phyloP scores from a whole-genome alignment of 2,797 vertebrate genomes.

The Smutsia gigantea region DNA sequence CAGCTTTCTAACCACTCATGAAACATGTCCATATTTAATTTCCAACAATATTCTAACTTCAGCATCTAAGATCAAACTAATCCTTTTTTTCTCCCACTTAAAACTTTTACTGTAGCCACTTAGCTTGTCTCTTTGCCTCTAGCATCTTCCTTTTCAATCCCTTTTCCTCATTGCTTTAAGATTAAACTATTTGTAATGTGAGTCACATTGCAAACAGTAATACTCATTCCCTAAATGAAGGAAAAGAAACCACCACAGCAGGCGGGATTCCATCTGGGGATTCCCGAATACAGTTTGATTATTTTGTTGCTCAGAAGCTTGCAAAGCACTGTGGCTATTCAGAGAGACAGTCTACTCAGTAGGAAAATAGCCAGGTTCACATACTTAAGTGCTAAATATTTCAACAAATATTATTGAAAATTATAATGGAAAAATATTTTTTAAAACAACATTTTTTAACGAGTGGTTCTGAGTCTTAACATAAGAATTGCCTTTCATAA shows the following conservation, averaged over 20 bases:
- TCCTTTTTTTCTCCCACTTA: not conserved
- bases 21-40: not conserved
- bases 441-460: not conserved
- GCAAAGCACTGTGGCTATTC: not conserved
- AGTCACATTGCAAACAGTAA: not conserved
- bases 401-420: conserved; percentile 34
- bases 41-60: not conserved
- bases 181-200: not conserved
- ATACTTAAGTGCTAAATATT: conserved; percentile 36
- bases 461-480: not conserved
- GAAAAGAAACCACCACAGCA: not conserved
- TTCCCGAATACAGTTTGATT: conserved; percentile 9
- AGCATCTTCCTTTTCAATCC: not conserved
- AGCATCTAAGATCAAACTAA: not conserved
- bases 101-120: not conserved
- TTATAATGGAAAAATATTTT: conserved; percentile 31
- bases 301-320: conserved; percentile 24
- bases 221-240: not conserved
- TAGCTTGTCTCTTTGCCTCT: not conserved
- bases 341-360: not conserved
- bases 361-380: conserved; percentile 9
- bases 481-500: not conserved
- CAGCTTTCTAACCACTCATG: not conserved
- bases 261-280: not conserved
- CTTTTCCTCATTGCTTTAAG: not conserved